phyloP scores from a whole-genome alignment of 35 echinoderm and acorn worm genomes.

The Apostichopus japonicus region DNA sequence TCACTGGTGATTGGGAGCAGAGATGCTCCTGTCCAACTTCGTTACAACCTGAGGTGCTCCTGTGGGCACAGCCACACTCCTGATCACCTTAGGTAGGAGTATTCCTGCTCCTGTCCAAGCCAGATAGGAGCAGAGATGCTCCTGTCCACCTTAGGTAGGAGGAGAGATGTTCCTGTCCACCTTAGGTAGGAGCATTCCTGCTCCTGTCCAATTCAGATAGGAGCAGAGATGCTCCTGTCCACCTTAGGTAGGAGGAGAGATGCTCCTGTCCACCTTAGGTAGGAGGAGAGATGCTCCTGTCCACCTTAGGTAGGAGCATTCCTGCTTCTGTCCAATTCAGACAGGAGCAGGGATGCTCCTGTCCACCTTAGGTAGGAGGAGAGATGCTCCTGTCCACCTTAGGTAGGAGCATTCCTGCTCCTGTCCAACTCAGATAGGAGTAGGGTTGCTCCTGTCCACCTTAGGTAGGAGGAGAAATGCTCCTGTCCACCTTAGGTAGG shows the following conservation, averaged over 20 bases:
- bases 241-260: not conserved
- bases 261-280: no score
- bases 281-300: not conserved
- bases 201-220: not conserved
- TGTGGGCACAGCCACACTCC: not conserved
- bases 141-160: not conserved
- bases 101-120: no score
- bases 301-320: not conserved
- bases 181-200: not conserved
- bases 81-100: not conserved
- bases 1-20: no score
- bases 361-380: not conserved
- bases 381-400: not conserved
- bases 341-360: not conserved
- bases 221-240: not conserved
- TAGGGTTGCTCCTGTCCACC: not conserved
- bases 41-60: not conserved
- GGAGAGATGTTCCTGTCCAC: not conserved
- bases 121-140: not conserved
- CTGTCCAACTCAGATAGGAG: not conserved
- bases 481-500: not conserved
- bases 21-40: no score
- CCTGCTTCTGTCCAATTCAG: no score
- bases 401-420: not conserved
- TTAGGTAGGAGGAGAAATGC: not conserved